phyloP scores from a whole-genome alignment of 2,113 vertebrate species.

The Taurulus bubalis region DNA sequence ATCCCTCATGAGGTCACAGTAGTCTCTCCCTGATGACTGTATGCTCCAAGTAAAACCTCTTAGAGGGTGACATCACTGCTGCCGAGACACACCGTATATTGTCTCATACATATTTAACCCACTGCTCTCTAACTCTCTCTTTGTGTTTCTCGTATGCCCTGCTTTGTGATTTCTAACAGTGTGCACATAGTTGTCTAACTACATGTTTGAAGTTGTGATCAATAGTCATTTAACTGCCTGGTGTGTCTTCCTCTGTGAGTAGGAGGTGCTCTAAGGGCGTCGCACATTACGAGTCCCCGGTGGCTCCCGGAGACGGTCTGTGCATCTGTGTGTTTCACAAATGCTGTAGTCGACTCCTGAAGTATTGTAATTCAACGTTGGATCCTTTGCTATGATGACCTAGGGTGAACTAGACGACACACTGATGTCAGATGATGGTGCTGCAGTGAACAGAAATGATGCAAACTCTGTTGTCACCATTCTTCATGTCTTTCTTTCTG shows the following conservation, averaged over 20 bases:
- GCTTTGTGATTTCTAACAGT: constrained; percentile 5
- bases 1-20: constrained; percentile 48
- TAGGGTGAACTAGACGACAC: neutral
- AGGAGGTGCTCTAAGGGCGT: neutral
- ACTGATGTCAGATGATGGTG: neutral
- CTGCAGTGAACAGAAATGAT: neutral
- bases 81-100: neutral
- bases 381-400: neutral
- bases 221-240: constrained; percentile 13
- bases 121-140: neutral
- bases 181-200: neutral
- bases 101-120: constrained; percentile 47
- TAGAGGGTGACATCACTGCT: constrained; percentile 59
- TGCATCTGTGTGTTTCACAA: neutral
- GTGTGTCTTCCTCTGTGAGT: constrained; percentile 8
- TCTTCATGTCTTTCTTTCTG: neutral
- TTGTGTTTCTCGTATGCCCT: neutral
- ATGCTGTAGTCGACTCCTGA: neutral
- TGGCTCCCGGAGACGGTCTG: neutral
- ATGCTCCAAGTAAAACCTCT: constrained; percentile 28
- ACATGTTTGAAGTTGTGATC: constrained; percentile 23
- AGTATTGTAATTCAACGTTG: neutral
- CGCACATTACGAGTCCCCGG: neutral
- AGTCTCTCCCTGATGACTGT: constrained; percentile 20
- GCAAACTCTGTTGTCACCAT: neutral